Evolutionary conservation across 2,113 vertebrate species (phyloP).

Genomic region (Plotosus lineatus): DNA sequence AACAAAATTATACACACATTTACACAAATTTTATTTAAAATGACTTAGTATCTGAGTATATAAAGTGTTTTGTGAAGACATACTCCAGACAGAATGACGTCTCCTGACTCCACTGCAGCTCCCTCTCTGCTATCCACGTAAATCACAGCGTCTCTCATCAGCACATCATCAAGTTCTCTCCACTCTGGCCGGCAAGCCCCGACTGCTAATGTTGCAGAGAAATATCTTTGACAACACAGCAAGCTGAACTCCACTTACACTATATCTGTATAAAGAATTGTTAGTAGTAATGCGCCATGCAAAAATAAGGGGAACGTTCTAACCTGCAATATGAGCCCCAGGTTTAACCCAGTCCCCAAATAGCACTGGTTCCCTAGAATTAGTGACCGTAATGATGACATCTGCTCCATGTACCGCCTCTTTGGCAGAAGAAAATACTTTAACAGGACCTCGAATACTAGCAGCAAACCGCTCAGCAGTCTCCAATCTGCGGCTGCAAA

Average conservation of each 20-base stretch:
- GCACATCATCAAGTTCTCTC: constrained; percentile 85
- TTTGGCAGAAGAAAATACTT: constrained; percentile 74
- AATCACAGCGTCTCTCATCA: constrained; percentile 84
- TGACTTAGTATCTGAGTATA: background rate
- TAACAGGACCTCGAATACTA: constrained; percentile 69
- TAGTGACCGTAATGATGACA: constrained; percentile 88
- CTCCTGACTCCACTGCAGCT: constrained; percentile 84
- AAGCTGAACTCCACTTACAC: background rate
- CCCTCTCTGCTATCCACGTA: constrained; percentile 89
- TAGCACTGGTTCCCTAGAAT: constrained; percentile 82
- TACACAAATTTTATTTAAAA: background rate
- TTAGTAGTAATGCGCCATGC: background rate
- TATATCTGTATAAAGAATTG: background rate
- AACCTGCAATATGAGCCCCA: constrained; percentile 93
- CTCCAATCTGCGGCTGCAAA: constrained; percentile 82
- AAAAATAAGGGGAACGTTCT: constrained; percentile 16
- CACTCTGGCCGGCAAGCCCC: constrained; percentile 91
- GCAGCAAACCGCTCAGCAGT: constrained; percentile 71
- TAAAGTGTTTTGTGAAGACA: constrained; percentile 11
- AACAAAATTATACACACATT: background rate
- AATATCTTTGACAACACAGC: background rate
- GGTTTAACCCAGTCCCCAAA: constrained; percentile 90
- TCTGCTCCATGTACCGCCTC: constrained; percentile 87
- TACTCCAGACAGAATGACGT: constrained; percentile 89
- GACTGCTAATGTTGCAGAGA: constrained; percentile 71